Base-by-base conservation (phyloP, 2,113 vertebrate genomes). In the Pholis gunnellus region DNA sequence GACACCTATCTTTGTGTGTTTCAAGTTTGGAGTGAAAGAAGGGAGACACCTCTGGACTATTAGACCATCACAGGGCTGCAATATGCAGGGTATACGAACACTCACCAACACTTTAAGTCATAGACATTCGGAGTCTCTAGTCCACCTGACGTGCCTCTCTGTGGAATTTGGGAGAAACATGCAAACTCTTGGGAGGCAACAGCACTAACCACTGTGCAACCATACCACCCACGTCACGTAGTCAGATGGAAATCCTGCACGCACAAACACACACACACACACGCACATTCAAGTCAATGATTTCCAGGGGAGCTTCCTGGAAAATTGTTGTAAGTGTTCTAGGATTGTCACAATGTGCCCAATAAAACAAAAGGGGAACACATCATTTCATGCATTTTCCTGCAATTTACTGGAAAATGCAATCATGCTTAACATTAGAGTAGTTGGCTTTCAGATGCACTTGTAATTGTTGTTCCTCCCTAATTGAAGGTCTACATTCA, bases 181-280 rank as follows among this genome's bases (percentile, higher is more conserved):
- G 82, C 79, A 74, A 90, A 81, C 36, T 89, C 57, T 61, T 69
- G 70, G 66, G 72, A 87, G 82, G 82, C 65, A 50, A 61, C 70
- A 71, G 54, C 4, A 48, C 84, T 36, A 83, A 90, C 88, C 82
- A 65, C 86, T 77, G 65, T 78, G 68, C 68, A 86, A 87, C 84
- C 81, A 74, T 57, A 64, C 80, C 90, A 87, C 88, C 79, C 86
- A 88, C 71, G 48, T 85, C 74, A 87, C 40, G 25, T 52, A 83
- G 73, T 73, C 50, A 20, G 46, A 83, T 61, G 25, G 65, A 81
- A 42, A 81, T 78, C 57, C 67, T 50, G 44, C 71, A 69, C 2
- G 56, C 59, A 82, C 25, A 72, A 8, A 38, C 46, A 56, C 8
- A 48, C 29, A 38, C 25, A 64, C 52, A 34, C 38, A 29, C 70